Base-by-base conservation (phyloP, 2,888 invertebrate genomes). In the Harmothoe impar region DNA sequence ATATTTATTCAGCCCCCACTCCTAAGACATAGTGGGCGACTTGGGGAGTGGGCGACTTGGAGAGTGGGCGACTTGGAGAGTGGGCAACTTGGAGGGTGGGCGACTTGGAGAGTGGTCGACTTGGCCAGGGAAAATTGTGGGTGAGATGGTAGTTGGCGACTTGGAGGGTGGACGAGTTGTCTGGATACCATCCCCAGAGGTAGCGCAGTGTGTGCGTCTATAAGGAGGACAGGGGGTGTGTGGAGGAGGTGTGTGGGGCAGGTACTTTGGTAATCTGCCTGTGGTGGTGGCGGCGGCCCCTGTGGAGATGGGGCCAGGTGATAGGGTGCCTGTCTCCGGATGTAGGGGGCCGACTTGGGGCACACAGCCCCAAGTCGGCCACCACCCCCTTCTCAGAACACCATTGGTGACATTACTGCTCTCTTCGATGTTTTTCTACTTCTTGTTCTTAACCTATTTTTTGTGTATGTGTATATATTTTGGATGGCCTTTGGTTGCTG, bases 251-350 rank as follows among this genome's bases (percentile, higher is more conserved):
- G 77, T 20, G 31, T 10, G 29, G 77, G 29, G 31, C 17, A 25
- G 77, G 77, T 20, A 17, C n/a, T 77, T 25, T 29, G 25, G 31
- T 77, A 31, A 25, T 25, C 77, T 77, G 17, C 25, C 62, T 77
- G 25, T 77, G 31, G n/a, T n/a, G n/a, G n/a, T n/a, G n/a, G n/a
- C n/a, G n/a, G 77, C 77, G 77, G 77, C 77, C 43, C 43, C 43
- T 10, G 31, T 29, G 25, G 77, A 77, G 77, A 77, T 77, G 77
- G 77, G 77, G 31, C 77, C 77, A 31, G 77, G 77, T 77, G 77
- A 77, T 77, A 77, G 77, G 77, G 77, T 25, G 62, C 1, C 77
- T 5, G 25, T 15, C 29, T 25, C 77, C 77, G 77, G 77, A 77
- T 77, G 77, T 77, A 25, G n/a, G 25, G 62, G 25, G 5, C 10